Conservation (phyloP, 2,113 vertebrate species). For the Chionomys nivalis region DNA sequence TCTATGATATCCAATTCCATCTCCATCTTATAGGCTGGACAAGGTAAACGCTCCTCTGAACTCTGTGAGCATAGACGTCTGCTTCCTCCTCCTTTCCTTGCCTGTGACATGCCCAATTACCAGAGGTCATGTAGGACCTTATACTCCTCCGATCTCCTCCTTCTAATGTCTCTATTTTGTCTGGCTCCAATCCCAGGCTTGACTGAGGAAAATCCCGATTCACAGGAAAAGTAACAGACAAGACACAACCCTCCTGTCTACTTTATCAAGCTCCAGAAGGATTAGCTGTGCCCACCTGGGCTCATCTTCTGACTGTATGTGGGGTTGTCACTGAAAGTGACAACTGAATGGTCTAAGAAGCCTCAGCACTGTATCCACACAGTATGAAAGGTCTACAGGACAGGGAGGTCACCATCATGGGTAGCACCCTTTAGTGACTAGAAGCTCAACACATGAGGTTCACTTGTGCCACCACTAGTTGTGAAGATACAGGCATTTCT, state of each 20-base stretch:
- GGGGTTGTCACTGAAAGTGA: fast-evolving
- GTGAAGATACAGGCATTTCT: neutral
- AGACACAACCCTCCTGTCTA: neutral
- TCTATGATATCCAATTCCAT: too few relatives aligned
- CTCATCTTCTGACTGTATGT: neutral
- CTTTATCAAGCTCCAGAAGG: neutral
- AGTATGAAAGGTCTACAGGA: neutral
- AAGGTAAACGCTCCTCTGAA: neutral
- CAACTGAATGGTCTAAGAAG: neutral
- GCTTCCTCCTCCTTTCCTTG: neutral
- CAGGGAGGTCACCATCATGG: fast-evolving
- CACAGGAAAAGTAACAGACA: neutral
- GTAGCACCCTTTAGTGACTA: neutral
- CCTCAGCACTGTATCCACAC: neutral
- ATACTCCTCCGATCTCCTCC: neutral
- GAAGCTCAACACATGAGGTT: neutral
- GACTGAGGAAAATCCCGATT: neutral
- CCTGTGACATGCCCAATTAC: too few relatives aligned
- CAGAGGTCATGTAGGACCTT: neutral
- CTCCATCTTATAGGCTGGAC: neutral
- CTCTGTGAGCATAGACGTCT: neutral
- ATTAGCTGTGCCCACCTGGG: neutral
- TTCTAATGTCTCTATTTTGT: neutral
- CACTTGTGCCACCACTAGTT: neutral
- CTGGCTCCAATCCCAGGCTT: neutral